Evolutionary conservation across 2,113 vertebrate species (phyloP).

Genomic region (Oreotragus oreotragus): DNA sequence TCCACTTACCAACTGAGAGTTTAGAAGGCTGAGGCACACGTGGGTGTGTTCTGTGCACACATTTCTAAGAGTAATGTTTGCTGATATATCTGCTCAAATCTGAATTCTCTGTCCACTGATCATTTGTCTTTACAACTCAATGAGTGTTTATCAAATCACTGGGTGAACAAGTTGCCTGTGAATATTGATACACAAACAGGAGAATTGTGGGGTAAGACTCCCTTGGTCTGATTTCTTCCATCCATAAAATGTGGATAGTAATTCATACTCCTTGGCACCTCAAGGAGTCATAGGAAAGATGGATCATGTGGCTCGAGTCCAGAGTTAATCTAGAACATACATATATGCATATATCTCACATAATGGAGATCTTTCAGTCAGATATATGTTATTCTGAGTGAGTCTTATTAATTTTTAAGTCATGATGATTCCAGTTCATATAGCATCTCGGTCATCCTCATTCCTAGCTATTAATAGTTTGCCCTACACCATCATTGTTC

Average conservation of each 20-base stretch:
- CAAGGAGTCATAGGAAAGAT: not conserved
- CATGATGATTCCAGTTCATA: not conserved
- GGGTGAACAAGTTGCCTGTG: not conserved
- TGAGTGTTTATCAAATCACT: not conserved
- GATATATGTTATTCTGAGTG: not conserved
- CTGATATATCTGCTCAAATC: not conserved
- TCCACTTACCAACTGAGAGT: not conserved
- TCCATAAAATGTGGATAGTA: not conserved
- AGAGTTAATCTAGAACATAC: not conserved
- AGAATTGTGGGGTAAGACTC: not conserved
- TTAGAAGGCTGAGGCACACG: not conserved
- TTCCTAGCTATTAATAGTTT: not conserved
- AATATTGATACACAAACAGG: not conserved
- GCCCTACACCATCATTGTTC: not conserved
- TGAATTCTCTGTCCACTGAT: not conserved
- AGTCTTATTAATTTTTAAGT: not conserved
- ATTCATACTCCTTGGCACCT: not conserved
- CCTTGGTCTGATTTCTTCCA: not conserved
- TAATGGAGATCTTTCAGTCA: not conserved
- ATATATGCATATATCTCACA: not conserved
- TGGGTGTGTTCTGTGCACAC: too few species aligned
- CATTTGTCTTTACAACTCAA: not conserved
- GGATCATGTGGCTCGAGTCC: not conserved
- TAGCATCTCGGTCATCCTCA: not conserved
- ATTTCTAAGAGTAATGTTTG: not conserved